These are phyloP conservation scores for Hydrocynus forskahlii DNA, from an alignment of 2,797 vertebrate species.

Conservation along the genomic window DNA sequence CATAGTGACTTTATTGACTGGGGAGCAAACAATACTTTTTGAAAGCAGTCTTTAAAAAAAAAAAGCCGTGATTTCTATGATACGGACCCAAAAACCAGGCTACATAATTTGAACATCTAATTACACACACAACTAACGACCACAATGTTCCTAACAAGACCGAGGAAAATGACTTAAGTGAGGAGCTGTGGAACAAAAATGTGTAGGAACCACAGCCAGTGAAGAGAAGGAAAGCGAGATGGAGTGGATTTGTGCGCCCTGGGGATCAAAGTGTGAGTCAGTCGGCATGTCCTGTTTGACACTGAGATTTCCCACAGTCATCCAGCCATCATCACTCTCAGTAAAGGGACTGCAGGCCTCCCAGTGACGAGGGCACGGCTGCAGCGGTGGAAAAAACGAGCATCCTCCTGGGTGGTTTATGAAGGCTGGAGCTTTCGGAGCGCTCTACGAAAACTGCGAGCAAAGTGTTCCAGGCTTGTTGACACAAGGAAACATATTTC, in stretches of 20 bases:
- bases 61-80: too few species aligned
- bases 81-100: too few species aligned
- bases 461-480: constrained; percentile 63
- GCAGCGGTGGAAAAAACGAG: constrained; percentile 19
- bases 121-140: too few species aligned
- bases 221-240: constrained; percentile 1
- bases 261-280: constrained; percentile 33
- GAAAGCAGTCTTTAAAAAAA: too few species aligned
- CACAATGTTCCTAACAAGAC: background rate
- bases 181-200: background rate
- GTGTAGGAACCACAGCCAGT: background rate
- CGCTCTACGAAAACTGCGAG: constrained; percentile 61
- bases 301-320: constrained; percentile 40
- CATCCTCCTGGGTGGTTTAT: constrained; percentile 46
- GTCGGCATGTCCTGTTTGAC: constrained; percentile 37
- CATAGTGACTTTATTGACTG: too few species aligned
- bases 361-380: constrained; percentile 23
- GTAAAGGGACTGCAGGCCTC: constrained; percentile 27
- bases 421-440: constrained; percentile 38
- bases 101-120: background rate
- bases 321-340: constrained; percentile 35
- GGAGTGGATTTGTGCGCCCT: background rate
- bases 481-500: constrained; percentile 72
- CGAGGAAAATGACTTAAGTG: background rate
- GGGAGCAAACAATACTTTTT: too few species aligned